These are phyloP conservation scores for Protobothrops mucrosquamatus DNA, from an alignment of 2,113 vertebrate species.

Conservation along the genomic window DNA sequence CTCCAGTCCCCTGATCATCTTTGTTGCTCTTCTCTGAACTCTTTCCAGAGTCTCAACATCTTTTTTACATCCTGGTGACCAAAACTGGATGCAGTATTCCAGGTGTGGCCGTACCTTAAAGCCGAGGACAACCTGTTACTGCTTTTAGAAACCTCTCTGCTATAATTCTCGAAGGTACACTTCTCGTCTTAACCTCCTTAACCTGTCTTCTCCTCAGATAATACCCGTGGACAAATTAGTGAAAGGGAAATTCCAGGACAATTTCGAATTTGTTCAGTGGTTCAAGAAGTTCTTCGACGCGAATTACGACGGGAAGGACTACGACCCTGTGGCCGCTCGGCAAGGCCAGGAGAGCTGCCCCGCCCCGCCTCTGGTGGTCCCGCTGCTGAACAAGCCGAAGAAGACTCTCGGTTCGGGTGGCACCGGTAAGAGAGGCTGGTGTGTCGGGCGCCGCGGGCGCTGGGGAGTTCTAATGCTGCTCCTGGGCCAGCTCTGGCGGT, in stretches of 20 bases:
- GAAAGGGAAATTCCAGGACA: slow-evolving; percentile 83
- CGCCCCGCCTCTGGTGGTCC: slow-evolving; percentile 69
- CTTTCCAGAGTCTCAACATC: no score
- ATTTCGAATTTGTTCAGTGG: slow-evolving; percentile 88
- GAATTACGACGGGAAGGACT: slow-evolving; percentile 78
- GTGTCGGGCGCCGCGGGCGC: no score
- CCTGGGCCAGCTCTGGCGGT: neutral
- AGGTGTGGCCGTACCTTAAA: no score
- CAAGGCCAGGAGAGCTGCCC: slow-evolving; percentile 78
- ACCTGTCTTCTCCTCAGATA: slow-evolving; percentile 60
- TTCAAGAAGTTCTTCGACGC: slow-evolving; percentile 85
- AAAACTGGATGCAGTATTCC: no score
- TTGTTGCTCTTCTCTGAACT: no score
- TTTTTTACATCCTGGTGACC: no score
- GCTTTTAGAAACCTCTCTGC: neutral
- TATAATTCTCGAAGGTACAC: neutral
- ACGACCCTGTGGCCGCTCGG: slow-evolving; percentile 82
- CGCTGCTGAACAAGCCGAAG: slow-evolving; percentile 88
- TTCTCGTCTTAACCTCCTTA: neutral
- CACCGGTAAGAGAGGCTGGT: slow-evolving; percentile 65
- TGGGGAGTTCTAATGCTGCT: neutral
- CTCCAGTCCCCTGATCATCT: no score
- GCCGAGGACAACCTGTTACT: neutral
- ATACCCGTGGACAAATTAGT: slow-evolving; percentile 85
- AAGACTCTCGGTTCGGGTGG: slow-evolving; percentile 79